These are phyloP conservation scores for Caradrina clavipalpis DNA, from an alignment of 2,888 invertebrate species.

Conservation along the genomic window DNA sequence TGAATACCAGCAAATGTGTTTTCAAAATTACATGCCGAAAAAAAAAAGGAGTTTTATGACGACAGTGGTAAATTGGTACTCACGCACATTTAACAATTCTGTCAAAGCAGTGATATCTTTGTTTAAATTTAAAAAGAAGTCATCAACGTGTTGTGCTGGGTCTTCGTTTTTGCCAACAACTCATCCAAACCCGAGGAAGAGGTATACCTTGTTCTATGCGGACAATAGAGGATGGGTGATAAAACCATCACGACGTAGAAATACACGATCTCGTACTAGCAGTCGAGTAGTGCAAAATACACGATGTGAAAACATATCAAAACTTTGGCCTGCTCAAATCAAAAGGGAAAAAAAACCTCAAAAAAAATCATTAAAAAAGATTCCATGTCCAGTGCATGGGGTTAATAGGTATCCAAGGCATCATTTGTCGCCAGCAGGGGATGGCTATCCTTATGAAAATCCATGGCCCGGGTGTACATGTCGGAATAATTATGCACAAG, in stretches of 20 bases:
- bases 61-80: constrained; percentile 44
- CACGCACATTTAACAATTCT: constrained; percentile 43
- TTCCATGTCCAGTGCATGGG: neutral
- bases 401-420: neutral
- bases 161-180: constrained; percentile 20
- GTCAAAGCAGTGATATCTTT: constrained; percentile 44
- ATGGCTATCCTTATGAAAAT: neutral
- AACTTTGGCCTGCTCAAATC: constrained; percentile 10
- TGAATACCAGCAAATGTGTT: constrained; percentile 35
- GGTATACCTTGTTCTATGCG: constrained; percentile 68
- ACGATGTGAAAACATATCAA: constrained; percentile 34
- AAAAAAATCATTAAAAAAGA: neutral
- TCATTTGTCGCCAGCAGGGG: constrained; percentile 20
- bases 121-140: constrained; percentile 40
- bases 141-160: constrained; percentile 3
- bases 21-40: constrained; percentile 14
- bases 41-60: constrained; percentile 34
- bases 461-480: neutral
- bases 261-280: constrained; percentile 12
- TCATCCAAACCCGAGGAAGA: constrained; percentile 66
- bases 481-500: neutral
- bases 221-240: constrained; percentile 73
- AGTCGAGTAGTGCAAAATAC: constrained; percentile 43
- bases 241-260: constrained; percentile 63
- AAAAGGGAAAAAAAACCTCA: neutral